phyloP scores from a whole-genome alignment of 2,888 invertebrate genomes.

The Geotrupes spiniger region DNA sequence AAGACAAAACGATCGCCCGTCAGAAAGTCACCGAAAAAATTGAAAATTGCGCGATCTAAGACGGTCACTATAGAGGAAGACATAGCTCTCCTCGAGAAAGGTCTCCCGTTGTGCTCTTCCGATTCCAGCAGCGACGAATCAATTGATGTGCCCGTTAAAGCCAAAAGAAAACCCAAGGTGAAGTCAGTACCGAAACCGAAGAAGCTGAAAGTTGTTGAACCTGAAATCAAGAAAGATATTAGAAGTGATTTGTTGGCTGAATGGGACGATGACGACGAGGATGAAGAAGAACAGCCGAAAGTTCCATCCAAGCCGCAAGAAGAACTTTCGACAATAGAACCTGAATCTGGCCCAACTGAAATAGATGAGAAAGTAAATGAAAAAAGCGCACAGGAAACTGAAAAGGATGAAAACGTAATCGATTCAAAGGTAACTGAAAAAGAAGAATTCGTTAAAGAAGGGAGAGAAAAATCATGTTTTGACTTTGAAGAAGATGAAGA shows the following conservation, averaged over 20 bases:
- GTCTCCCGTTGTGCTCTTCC: slow-evolving; percentile 26
- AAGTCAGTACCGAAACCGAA: slow-evolving; percentile 9
- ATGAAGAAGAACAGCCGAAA: slow-evolving; percentile 10
- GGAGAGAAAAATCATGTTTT: slow-evolving; percentile 59
- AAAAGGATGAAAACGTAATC: too few relatives aligned
- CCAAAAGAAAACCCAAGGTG: slow-evolving; percentile 29
- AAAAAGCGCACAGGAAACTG: slow-evolving; percentile 20
- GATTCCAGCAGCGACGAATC: slow-evolving; percentile 26
- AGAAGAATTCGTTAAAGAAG: slow-evolving; percentile 28
- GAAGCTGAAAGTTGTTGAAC: slow-evolving; percentile 12
- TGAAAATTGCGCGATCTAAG: slow-evolving; percentile 27
- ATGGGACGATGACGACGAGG: slow-evolving; percentile 66
- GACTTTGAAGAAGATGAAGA: slow-evolving; percentile 75
- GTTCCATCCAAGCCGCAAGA: too few relatives aligned
- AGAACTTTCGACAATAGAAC: too few relatives aligned
- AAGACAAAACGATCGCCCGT: slow-evolving; percentile 32
- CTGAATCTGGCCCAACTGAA: neutral
- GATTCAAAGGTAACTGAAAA: slow-evolving; percentile 12
- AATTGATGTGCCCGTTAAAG: neutral
- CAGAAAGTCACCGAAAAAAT: slow-evolving; percentile 19
- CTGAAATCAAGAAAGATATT: slow-evolving; percentile 51
- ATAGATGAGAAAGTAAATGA: slow-evolving; percentile 29
- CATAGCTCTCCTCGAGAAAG: slow-evolving; percentile 33
- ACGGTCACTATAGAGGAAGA: slow-evolving; percentile 37
- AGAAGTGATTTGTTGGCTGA: slow-evolving; percentile 71